Conservation (phyloP, 1,140 invertebrate species). For the Nasonia longicornis region DNA sequence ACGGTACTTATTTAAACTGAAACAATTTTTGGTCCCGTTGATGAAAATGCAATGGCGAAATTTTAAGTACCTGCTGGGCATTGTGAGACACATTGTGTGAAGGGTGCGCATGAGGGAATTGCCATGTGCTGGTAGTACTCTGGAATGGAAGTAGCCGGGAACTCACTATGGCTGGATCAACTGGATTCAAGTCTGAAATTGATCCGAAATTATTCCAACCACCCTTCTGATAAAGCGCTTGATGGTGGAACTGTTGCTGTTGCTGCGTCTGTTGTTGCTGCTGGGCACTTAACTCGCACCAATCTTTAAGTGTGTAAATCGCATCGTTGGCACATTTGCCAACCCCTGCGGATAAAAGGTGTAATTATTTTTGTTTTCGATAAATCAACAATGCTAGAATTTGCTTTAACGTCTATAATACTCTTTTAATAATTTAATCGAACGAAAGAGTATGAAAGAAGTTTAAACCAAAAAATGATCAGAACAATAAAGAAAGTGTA, state of each 20-base stretch:
- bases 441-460: not conserved
- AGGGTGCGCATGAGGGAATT: slow-evolving; percentile 65
- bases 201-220: slow-evolving; percentile 68
- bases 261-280: slow-evolving; percentile 58
- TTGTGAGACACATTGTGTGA: slow-evolving; percentile 64
- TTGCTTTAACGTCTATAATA: not conserved
- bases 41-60: slow-evolving; percentile 4
- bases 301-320: slow-evolving; percentile 66
- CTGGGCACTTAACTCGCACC: slow-evolving; percentile 65
- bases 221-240: slow-evolving; percentile 63
- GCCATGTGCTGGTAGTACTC: slow-evolving; percentile 64
- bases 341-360: slow-evolving; percentile 61
- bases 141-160: slow-evolving; percentile 72
- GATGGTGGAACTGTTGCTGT: slow-evolving; percentile 62
- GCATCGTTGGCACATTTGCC: slow-evolving; percentile 68
- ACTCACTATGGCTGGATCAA: slow-evolving; percentile 89
- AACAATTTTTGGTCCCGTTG: slow-evolving; percentile 4
- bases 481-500: slow-evolving; percentile 25
- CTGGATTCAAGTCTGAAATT: slow-evolving; percentile 81
- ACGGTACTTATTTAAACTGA: slow-evolving; percentile 11
- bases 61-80: slow-evolving; percentile 62
- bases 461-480: not conserved
- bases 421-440: not conserved
- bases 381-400: not conserved
- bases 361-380: not conserved